Percentiles rank a stretch among this genome's conserved stretches.
phyloP scores from a whole-genome alignment of 2,113 vertebrate genomes.

The Chlorocebus sabaeus region DNA sequence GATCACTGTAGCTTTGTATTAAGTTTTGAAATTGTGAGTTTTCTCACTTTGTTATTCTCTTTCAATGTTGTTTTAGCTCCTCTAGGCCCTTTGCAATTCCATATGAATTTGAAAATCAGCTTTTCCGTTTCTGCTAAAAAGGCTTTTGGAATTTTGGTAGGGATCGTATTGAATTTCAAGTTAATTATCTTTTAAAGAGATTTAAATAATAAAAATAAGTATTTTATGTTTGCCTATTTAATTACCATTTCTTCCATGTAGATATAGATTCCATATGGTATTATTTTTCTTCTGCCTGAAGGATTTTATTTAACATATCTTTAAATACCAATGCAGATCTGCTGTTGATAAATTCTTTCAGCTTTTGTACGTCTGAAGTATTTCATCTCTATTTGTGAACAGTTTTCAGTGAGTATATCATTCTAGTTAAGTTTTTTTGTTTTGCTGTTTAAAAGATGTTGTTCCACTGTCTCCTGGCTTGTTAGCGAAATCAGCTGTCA shows the following conservation, averaged over 20 bases:
- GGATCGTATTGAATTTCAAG: neutral
- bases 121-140: slow-evolving; percentile 40
- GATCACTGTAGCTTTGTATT: neutral
- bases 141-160: neutral
- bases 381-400: neutral
- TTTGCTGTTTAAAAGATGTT: neutral
- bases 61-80: neutral
- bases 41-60: neutral
- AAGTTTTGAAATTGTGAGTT: neutral
- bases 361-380: neutral
- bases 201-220: neutral
- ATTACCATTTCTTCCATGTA: neutral
- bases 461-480: neutral
- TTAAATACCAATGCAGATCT: neutral
- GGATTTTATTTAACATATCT: neutral
- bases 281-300: neutral
- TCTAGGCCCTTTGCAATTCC: neutral
- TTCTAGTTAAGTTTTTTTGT: neutral
- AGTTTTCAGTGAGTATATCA: neutral
- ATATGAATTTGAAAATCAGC: neutral
- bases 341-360: neutral
- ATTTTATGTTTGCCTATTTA: neutral
- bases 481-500: neutral
- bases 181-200: neutral
- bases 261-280: neutral